Base-by-base conservation (phyloP, 2,113 vertebrate genomes). In the Acanthisitta chloris region DNA sequence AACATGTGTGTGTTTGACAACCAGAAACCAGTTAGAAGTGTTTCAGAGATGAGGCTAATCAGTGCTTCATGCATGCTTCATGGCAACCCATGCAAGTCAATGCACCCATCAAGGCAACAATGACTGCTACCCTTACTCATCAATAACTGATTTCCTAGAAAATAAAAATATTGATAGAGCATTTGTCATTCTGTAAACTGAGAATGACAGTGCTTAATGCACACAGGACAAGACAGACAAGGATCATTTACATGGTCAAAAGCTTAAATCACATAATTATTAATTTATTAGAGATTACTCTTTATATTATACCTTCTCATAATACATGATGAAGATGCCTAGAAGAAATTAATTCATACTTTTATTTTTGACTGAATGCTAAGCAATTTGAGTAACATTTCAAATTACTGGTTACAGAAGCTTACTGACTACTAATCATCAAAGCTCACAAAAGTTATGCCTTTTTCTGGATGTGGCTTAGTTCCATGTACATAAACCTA, bases 61-160 rank as follows among this genome's bases (percentile, higher is more conserved):
- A 10, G 28, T 8, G 51, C 54, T 38, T 46, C 36, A 57, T 14
- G 14, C 17, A 6, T 2, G 14, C 15, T 48, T n/a, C 42, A 17
- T 1, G 2, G 38, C 40, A 51, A 43, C 2, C 29, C 40, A 8
- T 0, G 4, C 13, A 31, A 54, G 38, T 34, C 24, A 33, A 43
- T 26, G 58, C 38, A 71, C 25, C 23, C 18, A 12, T 9, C 67
- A 45, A 34, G 33, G 66, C 40, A 79, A 12, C 10, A 15, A 5
- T 1, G 14, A 24, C 0, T 33, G 34, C 31, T 26, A 45, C 1
- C 18, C n/a, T 49, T 38, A 18, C 23, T 28, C 55, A 67, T 28
- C 55, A 62, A 14, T 9, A 70, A 38, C 9, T 7, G 12, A 49
- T 10, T 73, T 62, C 38, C 16, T 36, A 58, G n/a, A 25, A 74